Conservation (phyloP, 2,888 invertebrate genomes). For the Hyppa rectilinea region DNA sequence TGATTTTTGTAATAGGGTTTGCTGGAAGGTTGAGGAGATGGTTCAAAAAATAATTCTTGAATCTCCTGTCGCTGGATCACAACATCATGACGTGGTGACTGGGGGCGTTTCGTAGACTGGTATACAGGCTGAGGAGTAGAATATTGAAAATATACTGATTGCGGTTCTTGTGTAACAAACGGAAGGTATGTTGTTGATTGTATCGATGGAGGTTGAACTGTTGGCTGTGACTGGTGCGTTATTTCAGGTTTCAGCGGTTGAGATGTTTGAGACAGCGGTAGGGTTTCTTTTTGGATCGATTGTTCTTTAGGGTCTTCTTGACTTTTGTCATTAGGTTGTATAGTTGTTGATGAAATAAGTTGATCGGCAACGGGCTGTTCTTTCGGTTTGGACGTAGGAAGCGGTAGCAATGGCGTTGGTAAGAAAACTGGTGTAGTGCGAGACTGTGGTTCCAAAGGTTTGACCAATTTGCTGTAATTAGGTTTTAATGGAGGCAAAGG, state of each 20-base stretch:
- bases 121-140: conserved; percentile 37
- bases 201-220: conserved; percentile 11
- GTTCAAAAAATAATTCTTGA: conserved; percentile 51
- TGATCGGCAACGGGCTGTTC: conserved; percentile 45
- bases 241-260: conserved; percentile 25
- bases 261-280: conserved; percentile 12
- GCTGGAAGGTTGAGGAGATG: not conserved
- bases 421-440: conserved; percentile 30
- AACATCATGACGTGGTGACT: conserved; percentile 44
- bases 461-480: conserved; percentile 39
- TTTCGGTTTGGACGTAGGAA: conserved; percentile 37
- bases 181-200: conserved; percentile 47
- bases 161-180: conserved; percentile 23
- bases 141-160: conserved; percentile 10
- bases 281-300: conserved; percentile 12
- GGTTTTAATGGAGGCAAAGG: conserved; percentile 35
- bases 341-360: conserved; percentile 53
- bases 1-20: conserved; percentile 8
- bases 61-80: conserved; percentile 53
- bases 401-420: conserved; percentile 31
- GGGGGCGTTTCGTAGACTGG: not conserved
- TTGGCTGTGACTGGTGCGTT: conserved; percentile 17
- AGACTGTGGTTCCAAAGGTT: conserved; percentile 22
- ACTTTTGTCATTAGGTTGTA: conserved; percentile 43
- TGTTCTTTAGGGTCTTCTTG: conserved; percentile 7